phyloP scores from a whole-genome alignment of 30 jellyfish, hydroid and myxozoan genomes.

The Aurelia sp. region DNA sequence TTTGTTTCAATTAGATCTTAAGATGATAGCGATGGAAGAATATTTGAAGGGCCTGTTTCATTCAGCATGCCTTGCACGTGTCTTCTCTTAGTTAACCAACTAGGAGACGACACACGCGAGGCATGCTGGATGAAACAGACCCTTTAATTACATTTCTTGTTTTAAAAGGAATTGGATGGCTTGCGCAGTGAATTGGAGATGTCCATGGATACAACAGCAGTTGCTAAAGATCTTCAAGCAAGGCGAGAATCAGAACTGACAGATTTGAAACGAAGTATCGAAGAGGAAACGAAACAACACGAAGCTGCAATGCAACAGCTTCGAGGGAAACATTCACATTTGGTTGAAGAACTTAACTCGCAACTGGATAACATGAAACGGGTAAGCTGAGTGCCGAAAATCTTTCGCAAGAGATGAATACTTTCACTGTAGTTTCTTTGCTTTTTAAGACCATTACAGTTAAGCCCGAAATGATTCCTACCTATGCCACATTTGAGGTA shows the following conservation, averaged over 20 bases:
- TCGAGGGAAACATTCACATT: slow-evolving; percentile 79
- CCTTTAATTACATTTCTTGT: not conserved
- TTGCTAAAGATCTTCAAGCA: slow-evolving; percentile 89
- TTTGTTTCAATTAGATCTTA: not conserved
- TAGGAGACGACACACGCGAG: too few species aligned
- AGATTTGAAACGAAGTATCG: slow-evolving; percentile 88
- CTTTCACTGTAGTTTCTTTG: too few species aligned
- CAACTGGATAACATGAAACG: slow-evolving; percentile 95
- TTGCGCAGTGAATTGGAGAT: slow-evolving; percentile 93
- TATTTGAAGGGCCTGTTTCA: too few species aligned
- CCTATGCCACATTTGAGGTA: too few species aligned
- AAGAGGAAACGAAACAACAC: slow-evolving; percentile 94
- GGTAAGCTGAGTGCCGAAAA: slow-evolving; percentile 14
- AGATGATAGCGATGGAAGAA: not conserved
- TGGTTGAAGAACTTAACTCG: slow-evolving; percentile 92
- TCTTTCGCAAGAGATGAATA: too few species aligned
- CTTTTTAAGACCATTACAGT: too few species aligned
- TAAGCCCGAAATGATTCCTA: too few species aligned
- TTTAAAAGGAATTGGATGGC: slow-evolving; percentile 79
- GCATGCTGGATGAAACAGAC: too few species aligned
- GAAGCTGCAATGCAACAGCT: slow-evolving; percentile 90
- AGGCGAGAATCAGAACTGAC: slow-evolving; percentile 92
- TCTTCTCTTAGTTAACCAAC: too few species aligned
- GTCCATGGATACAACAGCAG: slow-evolving; percentile 95
- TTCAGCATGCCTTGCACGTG: too few species aligned